Conservation (phyloP, 2,888 invertebrate species). For the Lomographa bimaculata region DNA sequence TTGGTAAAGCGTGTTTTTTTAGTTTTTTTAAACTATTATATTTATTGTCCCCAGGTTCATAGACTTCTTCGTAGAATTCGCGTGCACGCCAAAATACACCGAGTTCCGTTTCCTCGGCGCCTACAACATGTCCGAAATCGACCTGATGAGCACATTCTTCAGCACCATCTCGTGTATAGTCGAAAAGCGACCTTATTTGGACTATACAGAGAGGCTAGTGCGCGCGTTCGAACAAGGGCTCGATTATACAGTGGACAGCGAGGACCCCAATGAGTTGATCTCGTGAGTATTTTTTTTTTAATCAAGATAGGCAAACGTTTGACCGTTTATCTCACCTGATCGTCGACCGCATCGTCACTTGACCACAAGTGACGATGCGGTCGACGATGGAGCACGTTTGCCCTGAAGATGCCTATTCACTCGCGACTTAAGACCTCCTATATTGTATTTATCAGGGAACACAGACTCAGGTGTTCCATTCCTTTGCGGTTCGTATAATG, state of each 20-base stretch:
- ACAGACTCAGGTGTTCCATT: too few species aligned
- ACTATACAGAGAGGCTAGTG: constrained; percentile 20
- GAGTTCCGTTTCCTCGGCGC: constrained; percentile 56
- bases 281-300: constrained; percentile 42
- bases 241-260: constrained; percentile 11
- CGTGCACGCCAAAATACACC: constrained; percentile 23
- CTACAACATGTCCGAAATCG: constrained; percentile 41
- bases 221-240: constrained; percentile 30
- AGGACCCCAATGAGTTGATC: constrained; percentile 32
- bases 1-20: too few species aligned
- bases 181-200: constrained; percentile 9
- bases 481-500: too few species aligned
- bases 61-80: constrained; percentile 50
- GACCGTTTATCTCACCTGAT: too few species aligned
- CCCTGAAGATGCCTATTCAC: too few species aligned
- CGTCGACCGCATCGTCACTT: too few species aligned
- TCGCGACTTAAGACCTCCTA: too few species aligned
- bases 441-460: too few species aligned
- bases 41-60: constrained; percentile 44
- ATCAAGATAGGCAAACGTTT: too few species aligned
- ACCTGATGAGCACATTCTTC: constrained; percentile 44
- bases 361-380: too few species aligned
- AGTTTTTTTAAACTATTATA: too few species aligned
- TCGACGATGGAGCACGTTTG: too few species aligned
- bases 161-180: constrained; percentile 31